Percentiles rank a stretch among this genome's conserved stretches.
Conservation (phyloP, 1,140 invertebrate genomes). For the Sitobion miscanthi region DNA sequence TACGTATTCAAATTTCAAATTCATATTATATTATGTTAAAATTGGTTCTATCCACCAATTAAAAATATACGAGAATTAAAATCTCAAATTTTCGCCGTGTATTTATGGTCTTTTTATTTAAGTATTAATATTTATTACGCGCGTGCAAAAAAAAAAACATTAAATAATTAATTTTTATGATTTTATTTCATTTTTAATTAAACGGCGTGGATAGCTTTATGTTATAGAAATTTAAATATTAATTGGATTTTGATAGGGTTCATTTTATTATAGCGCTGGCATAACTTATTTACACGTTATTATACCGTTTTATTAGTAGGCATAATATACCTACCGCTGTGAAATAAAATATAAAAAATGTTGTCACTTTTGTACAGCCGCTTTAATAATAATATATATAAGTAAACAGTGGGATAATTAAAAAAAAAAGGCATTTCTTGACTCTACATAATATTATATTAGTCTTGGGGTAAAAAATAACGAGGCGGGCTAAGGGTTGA, state of each 20-base stretch:
- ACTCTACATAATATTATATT: neutral
- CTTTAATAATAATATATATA: neutral
- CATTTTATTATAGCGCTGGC: neutral
- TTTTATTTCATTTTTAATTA: slow-evolving; percentile 35
- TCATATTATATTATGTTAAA: neutral
- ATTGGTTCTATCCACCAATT: neutral
- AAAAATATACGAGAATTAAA: neutral
- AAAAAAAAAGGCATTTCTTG: neutral
- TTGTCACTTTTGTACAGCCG: neutral
- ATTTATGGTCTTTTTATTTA: neutral
- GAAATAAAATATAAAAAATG: slow-evolving; percentile 31
- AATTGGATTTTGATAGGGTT: slow-evolving; percentile 43
- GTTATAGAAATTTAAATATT: slow-evolving; percentile 47
- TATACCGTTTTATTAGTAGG: slow-evolving; percentile 18
- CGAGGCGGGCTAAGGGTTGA: neutral
- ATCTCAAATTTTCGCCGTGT: neutral
- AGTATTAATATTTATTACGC: slow-evolving; percentile 23
- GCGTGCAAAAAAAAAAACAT: neutral
- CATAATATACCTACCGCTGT: neutral
- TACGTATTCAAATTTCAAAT: too few species aligned
- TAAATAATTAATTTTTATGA: slow-evolving; percentile 27
- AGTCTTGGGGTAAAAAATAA: neutral
- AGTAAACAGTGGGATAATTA: neutral
- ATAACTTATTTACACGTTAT: slow-evolving; percentile 42
- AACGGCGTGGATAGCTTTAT: slow-evolving; percentile 17